Evolutionary conservation across 2,113 vertebrate genomes (phyloP).

Genomic region (Corythornis vintsioides): DNA sequence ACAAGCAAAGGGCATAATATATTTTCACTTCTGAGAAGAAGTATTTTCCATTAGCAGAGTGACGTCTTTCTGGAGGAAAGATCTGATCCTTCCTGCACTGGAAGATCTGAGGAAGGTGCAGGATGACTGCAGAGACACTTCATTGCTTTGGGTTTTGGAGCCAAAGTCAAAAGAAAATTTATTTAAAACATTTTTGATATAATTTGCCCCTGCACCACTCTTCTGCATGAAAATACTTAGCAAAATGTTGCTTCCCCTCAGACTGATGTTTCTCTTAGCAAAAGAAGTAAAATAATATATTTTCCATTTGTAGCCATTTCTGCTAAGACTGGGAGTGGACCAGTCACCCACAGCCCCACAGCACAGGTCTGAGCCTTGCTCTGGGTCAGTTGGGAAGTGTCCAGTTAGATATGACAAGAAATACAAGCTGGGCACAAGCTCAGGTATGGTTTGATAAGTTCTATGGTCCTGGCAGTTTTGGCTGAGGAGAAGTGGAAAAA

Average conservation of each 20-base stretch:
- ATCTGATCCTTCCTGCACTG: background rate
- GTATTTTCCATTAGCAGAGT: background rate
- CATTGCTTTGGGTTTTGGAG: background rate
- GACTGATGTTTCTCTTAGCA: background rate
- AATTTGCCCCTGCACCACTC: background rate
- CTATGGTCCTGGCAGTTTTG: background rate
- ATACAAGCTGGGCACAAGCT: background rate
- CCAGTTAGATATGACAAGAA: background rate
- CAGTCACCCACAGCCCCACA: background rate
- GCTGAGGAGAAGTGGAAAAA: background rate
- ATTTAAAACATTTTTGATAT: background rate
- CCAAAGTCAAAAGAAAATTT: background rate
- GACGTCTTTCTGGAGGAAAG: background rate
- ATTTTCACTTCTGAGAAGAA: conserved; percentile 54
- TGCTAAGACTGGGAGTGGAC: background rate
- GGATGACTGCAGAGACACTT: background rate
- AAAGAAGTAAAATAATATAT: background rate
- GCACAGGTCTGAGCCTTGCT: background rate
- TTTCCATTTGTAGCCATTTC: background rate
- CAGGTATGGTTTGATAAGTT: background rate
- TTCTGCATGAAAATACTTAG: background rate
- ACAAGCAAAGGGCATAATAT: background rate
- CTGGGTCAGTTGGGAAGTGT: background rate
- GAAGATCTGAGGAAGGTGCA: background rate
- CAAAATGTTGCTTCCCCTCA: background rate